Evolutionary conservation across 2,888 invertebrate genomes (phyloP), one percentile per base, ranked within the genome.

Genomic region (Ectropis crepuscularia): DNA sequence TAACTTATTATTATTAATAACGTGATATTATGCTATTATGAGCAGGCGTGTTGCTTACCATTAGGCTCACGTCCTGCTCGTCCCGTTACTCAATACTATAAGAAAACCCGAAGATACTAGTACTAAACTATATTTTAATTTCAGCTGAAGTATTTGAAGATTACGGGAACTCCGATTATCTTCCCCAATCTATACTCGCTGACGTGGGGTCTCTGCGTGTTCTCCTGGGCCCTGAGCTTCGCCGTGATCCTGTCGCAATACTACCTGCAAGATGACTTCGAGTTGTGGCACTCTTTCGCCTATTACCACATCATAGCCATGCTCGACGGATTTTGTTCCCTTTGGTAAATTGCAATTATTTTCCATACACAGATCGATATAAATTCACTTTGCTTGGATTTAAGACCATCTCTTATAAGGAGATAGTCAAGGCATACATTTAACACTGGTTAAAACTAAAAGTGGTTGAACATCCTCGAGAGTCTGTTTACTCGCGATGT

Each of bases 261-360:
- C 75, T 95, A 95, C 72, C 84, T 96, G 4, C 96, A 96, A 78
- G 95, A 95, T 1, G 96, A 96, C 81, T 95, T 96, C 81, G 93
- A 95, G 51, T 74, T 96, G 49, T 96, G 95, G 95, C 96, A 96
- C 71, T 95, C 95, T 0, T 95, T 95, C 53, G 96, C 95, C 5
- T 96, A 96, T 73, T 96, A 95, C 75, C 96, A 95, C 66, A 95
- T 96, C 39, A 93, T 96, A 62, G 96, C 96, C 5, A 96, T 96
- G 96, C 75, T 96, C 47, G 96, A 96, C 76, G 94, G 95, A 60
- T 94, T 96, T 64, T 95, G 95, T 78, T 94, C 95, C 37, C 81
- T 96, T 41, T 96, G 96, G 96, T 95, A 79, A 74, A 86, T 37
- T 57, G 36, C 6, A 37, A 11, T 7, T 12, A 38, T 8, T 7